Base-by-base conservation (phyloP, 2,888 invertebrate genomes). In the Brachylomia viminalis region DNA sequence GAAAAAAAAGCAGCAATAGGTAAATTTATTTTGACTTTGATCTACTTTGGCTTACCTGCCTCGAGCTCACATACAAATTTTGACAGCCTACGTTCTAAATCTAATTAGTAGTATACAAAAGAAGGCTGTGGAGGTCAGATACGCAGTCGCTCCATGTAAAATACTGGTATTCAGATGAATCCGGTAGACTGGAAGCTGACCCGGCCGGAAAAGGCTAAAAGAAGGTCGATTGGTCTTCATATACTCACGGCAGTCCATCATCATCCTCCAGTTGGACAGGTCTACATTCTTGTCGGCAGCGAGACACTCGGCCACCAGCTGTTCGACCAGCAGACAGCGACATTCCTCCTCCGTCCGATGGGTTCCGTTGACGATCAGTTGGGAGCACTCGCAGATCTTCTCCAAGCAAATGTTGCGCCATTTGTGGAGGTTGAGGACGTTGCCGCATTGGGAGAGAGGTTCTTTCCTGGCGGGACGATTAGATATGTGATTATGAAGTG, bases 371-470 rank as follows among this genome's bases (percentile, higher is more conserved):
- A 95, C 93, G n/a, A 95, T 91, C 68, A 95, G 93, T 83, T 97
- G 97, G 0, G 98, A 94, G 89, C 98, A 98, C 72, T 97, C 97
- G 92, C 98, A 98, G 64, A 98, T 97, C 62, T 97, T 97, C 92
- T 98, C 98, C 77, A 98, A 92, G 91, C 98, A 98, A 75, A 97
- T 97, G 77, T 97, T 97, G 45, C 98, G 96, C 94, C 98, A 98
- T 79, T 97, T 97, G 85, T 98, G 97, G 27, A 98, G 93, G 90
- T 98, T 97, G 0, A 98, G 93, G 0, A 97, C 96, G 79, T 96
- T 96, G 20, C 96, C 96, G 92, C 98, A 98, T 72, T 97, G 96
- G 0, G 97, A 94, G 67, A 98, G 97, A 0, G 97, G 97, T 71
- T 97, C 97, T 89, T 97, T 97, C 61, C 97, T 59, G 33, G 13